Evolutionary conservation across 2,797 vertebrate species (phyloP), one percentile per base, ranked within the genome.

Genomic region (Balearica regulorum): DNA sequence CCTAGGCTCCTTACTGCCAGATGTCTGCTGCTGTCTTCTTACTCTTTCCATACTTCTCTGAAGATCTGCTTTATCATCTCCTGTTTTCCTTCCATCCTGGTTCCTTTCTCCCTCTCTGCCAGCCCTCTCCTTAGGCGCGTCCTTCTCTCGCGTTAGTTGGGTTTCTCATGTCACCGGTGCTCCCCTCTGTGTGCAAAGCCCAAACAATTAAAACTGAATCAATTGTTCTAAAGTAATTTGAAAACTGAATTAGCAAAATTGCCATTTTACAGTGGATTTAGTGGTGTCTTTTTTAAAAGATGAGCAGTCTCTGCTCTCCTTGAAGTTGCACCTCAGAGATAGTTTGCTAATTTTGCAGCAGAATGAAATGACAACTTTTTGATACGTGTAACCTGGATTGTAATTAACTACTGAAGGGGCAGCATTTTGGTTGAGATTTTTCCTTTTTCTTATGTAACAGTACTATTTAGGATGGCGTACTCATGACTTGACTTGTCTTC

Each of bases 111-210:
- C 17, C 4, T 2, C 26, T 48, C 13, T 7, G 58, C 58, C n/a
- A 19, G 3, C 43, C 39, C 65, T 62, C 49, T 26, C 39, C 53
- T 54, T 29, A 20, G n/a, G 41, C 2, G 1, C 3, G 28, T 41
- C 29, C 15, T 33, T 39, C 44, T 77, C 17, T 6, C 4, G 0
- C 10, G 2, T 16, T n/a, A 14, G 6, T 3, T 39, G 69, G 8
- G 13, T 17, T 87, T 68, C 65, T 87, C 0, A 0, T 39, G 46
- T 58, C 9, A 14, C 60, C 43, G 18, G 12, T 26, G 28, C 20
- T 77, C n/a, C 16, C 5, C 18, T 83, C 25, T 51, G 35, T 0
- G 0, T 39, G 31, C 48, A 33, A 83, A 9, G 1, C 13, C 11
- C 2, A 0, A 54, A 49, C 19, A 57, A 65, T 24, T 21, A 44